Evolutionary conservation across 2,113 vertebrate species (phyloP), one percentile per base, ranked within the genome.

Genomic region (Copsychus sechellarum): DNA sequence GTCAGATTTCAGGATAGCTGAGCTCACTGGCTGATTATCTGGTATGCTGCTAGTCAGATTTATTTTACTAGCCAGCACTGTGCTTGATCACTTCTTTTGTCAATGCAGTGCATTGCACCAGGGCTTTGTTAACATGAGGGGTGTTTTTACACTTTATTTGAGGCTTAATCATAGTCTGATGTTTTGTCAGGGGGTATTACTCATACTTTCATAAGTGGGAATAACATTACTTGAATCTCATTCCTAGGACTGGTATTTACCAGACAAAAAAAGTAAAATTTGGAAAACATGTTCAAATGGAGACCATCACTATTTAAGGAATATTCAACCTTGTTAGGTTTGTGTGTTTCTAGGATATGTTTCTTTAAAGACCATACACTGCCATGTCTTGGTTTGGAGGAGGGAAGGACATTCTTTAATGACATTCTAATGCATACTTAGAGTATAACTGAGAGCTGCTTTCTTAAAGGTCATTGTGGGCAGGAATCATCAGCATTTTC

Each of bases 141-240:
- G 21, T 87, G 69, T 66, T 95, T 93, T 89, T 74, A n/a, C 38
- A 43, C 53, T 91, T 91, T 81, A 51, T 86, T 84, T 9, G 17
- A 93, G 71, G 85, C 93, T 96, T 96, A 95, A 93, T 96, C 95
- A 95, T 85, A 87, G 81, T n/a, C 28, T 95, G 60, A 71, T 70
- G 86, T 91, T 73, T 73, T 89, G 78, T 95, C 78, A 94, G 57
- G 51, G 65, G 22, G 7, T 81, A 90, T 95, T 95, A 95, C 78
- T 96, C 93, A 90, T 87, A 69, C 72, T 89, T 94, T 86, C 23
- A 2, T 71, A 90, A 87, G 78, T 88, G 81, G 36, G 60, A 79
- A 87, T 86, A 90, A 72, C 57, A 69, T 65, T 58, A 56, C 53
- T 92, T 77, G 81, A 89, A 81, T 95, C 69, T 89, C 48, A 58